phyloP scores from a whole-genome alignment of 64 coral and sea anemone species.

The Stichodactyla helianthus region DNA sequence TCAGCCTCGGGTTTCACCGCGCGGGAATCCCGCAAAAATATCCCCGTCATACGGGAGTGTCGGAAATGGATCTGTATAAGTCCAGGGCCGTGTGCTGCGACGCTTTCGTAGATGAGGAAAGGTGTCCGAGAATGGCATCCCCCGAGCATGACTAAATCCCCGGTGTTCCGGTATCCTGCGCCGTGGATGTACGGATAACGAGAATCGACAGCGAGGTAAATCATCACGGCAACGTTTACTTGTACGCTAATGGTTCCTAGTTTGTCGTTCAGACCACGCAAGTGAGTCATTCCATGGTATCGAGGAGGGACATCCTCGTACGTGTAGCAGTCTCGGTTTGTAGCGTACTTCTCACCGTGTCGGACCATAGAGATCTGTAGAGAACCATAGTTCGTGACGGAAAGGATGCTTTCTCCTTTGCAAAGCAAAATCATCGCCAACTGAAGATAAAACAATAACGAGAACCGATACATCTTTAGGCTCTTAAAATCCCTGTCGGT shows the following conservation, averaged over 20 bases:
- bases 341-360: conserved; percentile 86
- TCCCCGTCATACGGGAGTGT: conserved; percentile 51
- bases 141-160: conserved; percentile 54
- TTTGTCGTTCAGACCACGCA: conserved; percentile 75
- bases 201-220: conserved; percentile 68
- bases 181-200: conserved; percentile 67
- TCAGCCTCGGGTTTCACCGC: conserved; percentile 55
- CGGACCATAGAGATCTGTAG: conserved; percentile 61
- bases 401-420: background rate
- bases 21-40: conserved; percentile 68
- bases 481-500: too few relatives aligned
- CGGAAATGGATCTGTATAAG: conserved; percentile 32
- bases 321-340: conserved; percentile 52
- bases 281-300: conserved; percentile 87
- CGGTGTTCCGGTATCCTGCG: conserved; percentile 30
- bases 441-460: background rate
- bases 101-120: conserved; percentile 77
- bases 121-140: conserved; percentile 53
- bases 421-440: background rate
- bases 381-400: conserved; percentile 37
- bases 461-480: background rate
- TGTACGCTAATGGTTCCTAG: conserved; percentile 37
- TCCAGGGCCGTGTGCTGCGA: conserved; percentile 49
- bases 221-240: conserved; percentile 47
- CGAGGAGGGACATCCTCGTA: conserved; percentile 65